Evolutionary conservation across 2,113 vertebrate genomes (phyloP), one percentile per base, ranked within the genome.

Genomic region (Platichthys flesus): DNA sequence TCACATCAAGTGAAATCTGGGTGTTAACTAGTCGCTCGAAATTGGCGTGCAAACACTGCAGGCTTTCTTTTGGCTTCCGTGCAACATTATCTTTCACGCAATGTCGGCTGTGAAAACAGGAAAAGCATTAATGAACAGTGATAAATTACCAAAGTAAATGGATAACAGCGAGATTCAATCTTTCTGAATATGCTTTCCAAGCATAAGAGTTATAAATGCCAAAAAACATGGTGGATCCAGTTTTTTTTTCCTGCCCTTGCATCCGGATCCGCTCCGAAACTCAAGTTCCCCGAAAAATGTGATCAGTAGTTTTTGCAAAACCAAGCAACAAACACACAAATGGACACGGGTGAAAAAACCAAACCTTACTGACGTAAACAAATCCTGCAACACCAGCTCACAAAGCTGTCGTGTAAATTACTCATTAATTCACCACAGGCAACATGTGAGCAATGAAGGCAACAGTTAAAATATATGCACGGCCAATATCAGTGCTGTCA

Each of bases 401-500:
- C 4, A 47, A 47, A 14, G 45, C 10, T 10, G 10, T 4, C 0
- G 28, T 31, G 31, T 31, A 31, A 31, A 47, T 35, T 2, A 9
- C 31, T 45, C 24, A 47, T 47, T 8, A 40, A 18, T 37, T 57
- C 5, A 47, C 16, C 15, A 13, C 7, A 65, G 28, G 31, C 5
- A 9, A 28, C 10, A 55, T 5, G 13, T 0, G 28, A 55, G 20
- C 51, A 31, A 63, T 24, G 12, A 28, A 14, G 47, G 26, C 26
- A 42, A 59, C 35, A 65, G 31, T 23, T 70, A 16, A 71, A 74
- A 75, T 21, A 23, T 10, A 42, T 42, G 60, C 51, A 63, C 35
- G 23, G 8, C 20, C 2, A 62, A 54, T 52, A 49, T 37, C 51
- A 51, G 23, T 40, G 28, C 42, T 55, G 61, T 35, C 66, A 77